phyloP scores from a whole-genome alignment of 2,113 vertebrate species.

The Rhineura floridana region DNA sequence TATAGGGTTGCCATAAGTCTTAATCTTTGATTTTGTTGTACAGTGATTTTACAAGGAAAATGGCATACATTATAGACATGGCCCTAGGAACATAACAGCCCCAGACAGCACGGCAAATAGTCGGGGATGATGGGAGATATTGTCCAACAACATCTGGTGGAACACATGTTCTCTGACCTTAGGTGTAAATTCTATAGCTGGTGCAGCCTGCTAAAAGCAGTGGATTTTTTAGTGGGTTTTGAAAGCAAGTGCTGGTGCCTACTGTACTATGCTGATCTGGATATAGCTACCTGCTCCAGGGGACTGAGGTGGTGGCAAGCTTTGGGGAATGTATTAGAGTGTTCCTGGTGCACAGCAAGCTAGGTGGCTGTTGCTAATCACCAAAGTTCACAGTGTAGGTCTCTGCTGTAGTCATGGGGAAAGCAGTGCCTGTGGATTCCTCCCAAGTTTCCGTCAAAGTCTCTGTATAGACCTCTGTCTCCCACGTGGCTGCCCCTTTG shows the following conservation, averaged over 20 bases:
- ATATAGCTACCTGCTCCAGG: not conserved
- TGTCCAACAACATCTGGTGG: too few species aligned
- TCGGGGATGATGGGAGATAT: not conserved
- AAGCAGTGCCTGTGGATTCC: too few species aligned
- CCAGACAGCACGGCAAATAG: not conserved
- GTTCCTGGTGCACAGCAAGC: fast-evolving
- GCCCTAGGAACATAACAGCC: too few species aligned
- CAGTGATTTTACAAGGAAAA: too few species aligned
- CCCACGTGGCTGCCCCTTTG: slow-evolving; percentile 53
- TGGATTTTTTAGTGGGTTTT: not conserved
- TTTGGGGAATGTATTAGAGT: fast-evolving
- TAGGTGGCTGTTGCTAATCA: slow-evolving; percentile 49
- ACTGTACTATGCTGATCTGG: not conserved
- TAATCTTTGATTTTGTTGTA: too few species aligned
- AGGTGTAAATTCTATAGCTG: not conserved
- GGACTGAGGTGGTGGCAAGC: not conserved
- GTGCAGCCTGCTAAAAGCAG: not conserved
- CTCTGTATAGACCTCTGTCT: slow-evolving; percentile 76
- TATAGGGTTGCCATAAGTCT: too few species aligned
- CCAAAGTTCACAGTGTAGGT: slow-evolving; percentile 83
- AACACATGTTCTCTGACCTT: too few species aligned
- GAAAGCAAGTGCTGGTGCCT: not conserved
- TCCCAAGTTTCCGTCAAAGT: slow-evolving; percentile 61
- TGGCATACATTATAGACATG: too few species aligned
- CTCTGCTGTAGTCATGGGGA: too few species aligned